Percentiles rank a stretch among this genome's conserved stretches.
These are phyloP conservation scores for Falco berigora DNA, from an alignment of 2,797 vertebrate species.

Conservation along the genomic window DNA sequence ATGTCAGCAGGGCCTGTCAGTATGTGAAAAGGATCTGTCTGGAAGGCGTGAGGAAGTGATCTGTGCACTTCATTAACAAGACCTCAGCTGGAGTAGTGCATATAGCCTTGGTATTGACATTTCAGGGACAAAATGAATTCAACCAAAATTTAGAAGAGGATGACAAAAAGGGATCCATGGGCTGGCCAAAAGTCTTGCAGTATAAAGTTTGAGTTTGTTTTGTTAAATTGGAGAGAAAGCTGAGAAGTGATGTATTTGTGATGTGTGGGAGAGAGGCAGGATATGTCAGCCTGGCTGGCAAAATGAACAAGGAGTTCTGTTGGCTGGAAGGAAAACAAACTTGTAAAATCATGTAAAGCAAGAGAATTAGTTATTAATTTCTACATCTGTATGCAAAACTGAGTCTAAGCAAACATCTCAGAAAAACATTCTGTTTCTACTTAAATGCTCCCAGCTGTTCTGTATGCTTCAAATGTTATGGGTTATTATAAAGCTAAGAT, in stretches of 20 bases:
- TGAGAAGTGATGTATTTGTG: background rate
- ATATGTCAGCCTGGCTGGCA: background rate
- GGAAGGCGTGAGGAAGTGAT: background rate
- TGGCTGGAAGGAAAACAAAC: background rate
- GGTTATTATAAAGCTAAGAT: background rate
- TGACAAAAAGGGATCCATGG: background rate
- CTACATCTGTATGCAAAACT: background rate
- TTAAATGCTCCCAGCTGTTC: background rate
- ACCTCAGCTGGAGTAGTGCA: background rate
- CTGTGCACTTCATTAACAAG: background rate
- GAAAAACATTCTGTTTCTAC: background rate
- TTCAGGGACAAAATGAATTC: background rate
- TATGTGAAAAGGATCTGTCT: background rate
- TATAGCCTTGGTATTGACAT: background rate
- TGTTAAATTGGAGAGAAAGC: background rate
- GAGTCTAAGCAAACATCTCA: background rate
- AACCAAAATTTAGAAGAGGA: background rate
- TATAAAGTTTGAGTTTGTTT: background rate
- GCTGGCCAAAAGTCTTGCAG: background rate
- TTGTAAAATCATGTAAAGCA: background rate
- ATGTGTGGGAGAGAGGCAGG: background rate
- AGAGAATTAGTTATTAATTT: background rate
- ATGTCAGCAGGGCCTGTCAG: too few species aligned
- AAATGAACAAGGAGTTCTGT: background rate
- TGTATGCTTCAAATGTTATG: background rate